A percentile compares a stretch with the other conserved stretches of the same genome.
Conservation (phyloP, 2,113 vertebrate genomes). For the Cygnus atratus region DNA sequence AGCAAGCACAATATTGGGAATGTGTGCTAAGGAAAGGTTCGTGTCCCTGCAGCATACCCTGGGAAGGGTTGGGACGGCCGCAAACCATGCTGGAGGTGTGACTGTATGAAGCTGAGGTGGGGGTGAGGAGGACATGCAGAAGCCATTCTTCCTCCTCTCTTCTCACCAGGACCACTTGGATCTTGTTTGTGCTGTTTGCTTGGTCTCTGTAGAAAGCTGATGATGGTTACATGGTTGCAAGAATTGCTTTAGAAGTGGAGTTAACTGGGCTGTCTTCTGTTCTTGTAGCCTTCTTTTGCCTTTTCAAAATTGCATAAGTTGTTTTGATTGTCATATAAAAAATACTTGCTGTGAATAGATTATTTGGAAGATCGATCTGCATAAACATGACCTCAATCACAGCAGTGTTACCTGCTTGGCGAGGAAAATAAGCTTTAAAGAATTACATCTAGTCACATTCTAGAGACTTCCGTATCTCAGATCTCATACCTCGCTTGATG, state of each 20-base stretch:
- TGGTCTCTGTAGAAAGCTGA: background rate
- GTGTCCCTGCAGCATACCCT: rapidly evolving
- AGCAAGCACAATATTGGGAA: conserved; percentile 1
- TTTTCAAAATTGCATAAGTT: background rate
- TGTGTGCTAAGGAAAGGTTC: background rate
- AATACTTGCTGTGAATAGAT: background rate
- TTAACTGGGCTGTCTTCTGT: background rate
- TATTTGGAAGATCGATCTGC: background rate
- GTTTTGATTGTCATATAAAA: background rate
- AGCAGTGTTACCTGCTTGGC: background rate
- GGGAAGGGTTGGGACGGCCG: background rate
- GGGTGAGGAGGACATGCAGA: background rate
- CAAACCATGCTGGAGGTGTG: background rate
- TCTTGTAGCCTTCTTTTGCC: background rate
- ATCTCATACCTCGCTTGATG: too few relatives aligned
- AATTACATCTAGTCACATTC: background rate
- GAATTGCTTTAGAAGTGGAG: background rate
- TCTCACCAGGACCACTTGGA: rapidly evolving
- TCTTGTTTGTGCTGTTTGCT: background rate
- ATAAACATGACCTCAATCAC: rapidly evolving
- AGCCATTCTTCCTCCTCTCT: background rate
- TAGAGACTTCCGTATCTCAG: background rate
- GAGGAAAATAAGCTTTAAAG: background rate
- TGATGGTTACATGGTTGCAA: background rate
- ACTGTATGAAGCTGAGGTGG: background rate